Percentiles rank a stretch among this genome's conserved stretches.
Evolutionary conservation across 2,797 vertebrate genomes (phyloP).

Genomic region (Parauchenoglanis punctatus): DNA sequence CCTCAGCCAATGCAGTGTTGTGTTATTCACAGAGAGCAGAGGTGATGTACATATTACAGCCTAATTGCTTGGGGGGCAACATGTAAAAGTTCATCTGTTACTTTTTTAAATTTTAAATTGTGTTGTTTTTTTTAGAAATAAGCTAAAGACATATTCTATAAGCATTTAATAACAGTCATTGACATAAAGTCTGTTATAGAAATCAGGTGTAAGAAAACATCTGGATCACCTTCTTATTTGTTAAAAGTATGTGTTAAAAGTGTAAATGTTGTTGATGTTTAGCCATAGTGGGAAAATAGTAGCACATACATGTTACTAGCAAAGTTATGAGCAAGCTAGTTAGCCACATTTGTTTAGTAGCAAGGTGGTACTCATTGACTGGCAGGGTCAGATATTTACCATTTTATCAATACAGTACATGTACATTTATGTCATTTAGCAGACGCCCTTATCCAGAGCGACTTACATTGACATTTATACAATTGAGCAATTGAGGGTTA

Average conservation of each 20-base stretch:
- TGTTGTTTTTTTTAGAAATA: background rate
- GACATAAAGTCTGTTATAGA: background rate
- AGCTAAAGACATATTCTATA: background rate
- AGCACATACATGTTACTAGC: background rate
- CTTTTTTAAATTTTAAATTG: background rate
- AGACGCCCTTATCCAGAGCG: too few relatives aligned
- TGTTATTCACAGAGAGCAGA: slow-evolving; percentile 14
- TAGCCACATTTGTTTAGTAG: background rate
- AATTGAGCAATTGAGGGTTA: too few relatives aligned
- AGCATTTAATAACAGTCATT: background rate
- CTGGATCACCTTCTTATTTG: background rate
- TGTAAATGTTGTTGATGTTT: background rate
- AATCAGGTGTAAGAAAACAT: background rate
- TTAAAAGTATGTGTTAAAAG: background rate
- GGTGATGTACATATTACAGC: background rate
- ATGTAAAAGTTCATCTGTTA: background rate
- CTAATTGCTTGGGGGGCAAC: background rate
- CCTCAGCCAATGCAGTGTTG: background rate
- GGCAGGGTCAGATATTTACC: background rate
- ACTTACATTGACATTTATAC: too few relatives aligned
- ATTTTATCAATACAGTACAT: background rate
- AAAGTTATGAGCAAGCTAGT: background rate
- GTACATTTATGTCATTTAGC: too few relatives aligned
- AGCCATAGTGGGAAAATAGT: background rate
- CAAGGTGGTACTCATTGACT: background rate